Conservation (phyloP, 2,113 vertebrate genomes). For the Crypturellus undulatus region DNA sequence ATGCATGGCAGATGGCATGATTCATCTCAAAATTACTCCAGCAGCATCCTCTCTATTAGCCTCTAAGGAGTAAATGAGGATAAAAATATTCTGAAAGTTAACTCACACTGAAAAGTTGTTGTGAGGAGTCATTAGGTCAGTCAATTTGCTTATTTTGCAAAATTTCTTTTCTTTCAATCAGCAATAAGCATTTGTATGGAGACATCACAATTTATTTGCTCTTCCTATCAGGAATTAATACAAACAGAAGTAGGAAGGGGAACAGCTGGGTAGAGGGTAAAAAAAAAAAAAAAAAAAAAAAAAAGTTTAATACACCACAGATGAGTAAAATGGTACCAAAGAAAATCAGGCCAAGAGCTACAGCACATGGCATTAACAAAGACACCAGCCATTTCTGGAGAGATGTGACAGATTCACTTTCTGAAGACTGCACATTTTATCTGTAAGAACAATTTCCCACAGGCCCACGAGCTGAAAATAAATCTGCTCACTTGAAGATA, state of each 20-base stretch:
- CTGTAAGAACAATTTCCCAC: background rate
- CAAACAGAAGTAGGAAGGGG: background rate
- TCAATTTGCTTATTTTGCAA: slow-evolving; percentile 41
- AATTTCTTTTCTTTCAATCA: slow-evolving; percentile 30
- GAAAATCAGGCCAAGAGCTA: background rate
- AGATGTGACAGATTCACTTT: background rate
- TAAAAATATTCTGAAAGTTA: slow-evolving; percentile 63
- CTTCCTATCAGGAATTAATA: background rate
- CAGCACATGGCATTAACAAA: accelerated
- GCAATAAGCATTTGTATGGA: background rate
- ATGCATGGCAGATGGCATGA: slow-evolving; percentile 61
- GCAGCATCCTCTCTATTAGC: slow-evolving; percentile 55
- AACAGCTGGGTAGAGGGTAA: background rate
- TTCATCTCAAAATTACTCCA: slow-evolving; percentile 70
- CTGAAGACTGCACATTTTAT: background rate
- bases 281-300: background rate
- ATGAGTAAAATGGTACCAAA: background rate
- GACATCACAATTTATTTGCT: background rate
- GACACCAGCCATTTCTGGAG: accelerated
- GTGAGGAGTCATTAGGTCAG: slow-evolving; percentile 19
- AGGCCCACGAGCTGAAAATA: background rate
- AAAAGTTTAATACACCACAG: background rate
- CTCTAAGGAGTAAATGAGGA: slow-evolving; percentile 64
- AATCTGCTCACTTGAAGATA: background rate
- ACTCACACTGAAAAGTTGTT: slow-evolving; percentile 51